These are phyloP conservation scores for Tinea trinotella DNA, from an alignment of 2,888 invertebrate genomes.

Conservation along the genomic window DNA sequence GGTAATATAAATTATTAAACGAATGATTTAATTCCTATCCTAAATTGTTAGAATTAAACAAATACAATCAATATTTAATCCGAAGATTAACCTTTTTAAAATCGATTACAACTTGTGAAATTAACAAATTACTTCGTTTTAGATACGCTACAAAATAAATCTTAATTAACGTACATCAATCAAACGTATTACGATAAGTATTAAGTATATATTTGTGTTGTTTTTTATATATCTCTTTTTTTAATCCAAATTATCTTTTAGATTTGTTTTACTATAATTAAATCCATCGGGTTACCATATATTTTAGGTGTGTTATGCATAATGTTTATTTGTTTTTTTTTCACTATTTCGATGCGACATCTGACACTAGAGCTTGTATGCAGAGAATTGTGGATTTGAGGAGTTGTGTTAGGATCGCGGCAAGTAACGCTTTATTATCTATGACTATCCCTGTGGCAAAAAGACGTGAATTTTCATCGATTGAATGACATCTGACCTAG, in stretches of 20 bases:
- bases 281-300: no score
- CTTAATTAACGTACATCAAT: conserved; percentile 18
- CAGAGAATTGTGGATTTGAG: no score
- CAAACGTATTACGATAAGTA: conserved; percentile 10
- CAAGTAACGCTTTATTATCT: no score
- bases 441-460: no score
- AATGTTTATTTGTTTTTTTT: no score
- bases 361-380: no score
- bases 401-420: no score
- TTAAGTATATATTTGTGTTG: neutral
- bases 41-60: neutral
- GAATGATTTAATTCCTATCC: neutral
- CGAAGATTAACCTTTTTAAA: conserved; percentile 5
- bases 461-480: no score
- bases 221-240: neutral
- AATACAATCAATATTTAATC: neutral
- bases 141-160: conserved; percentile 16
- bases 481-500: no score
- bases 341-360: no score
- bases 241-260: conserved; percentile 8
- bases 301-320: no score
- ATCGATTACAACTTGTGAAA: conserved; percentile 7
- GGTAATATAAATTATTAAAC: no score
- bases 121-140: conserved; percentile 13
- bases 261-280: neutral